Evolutionary conservation across 2,888 invertebrate species (phyloP).

Genomic region (Polyommatus icarus): DNA sequence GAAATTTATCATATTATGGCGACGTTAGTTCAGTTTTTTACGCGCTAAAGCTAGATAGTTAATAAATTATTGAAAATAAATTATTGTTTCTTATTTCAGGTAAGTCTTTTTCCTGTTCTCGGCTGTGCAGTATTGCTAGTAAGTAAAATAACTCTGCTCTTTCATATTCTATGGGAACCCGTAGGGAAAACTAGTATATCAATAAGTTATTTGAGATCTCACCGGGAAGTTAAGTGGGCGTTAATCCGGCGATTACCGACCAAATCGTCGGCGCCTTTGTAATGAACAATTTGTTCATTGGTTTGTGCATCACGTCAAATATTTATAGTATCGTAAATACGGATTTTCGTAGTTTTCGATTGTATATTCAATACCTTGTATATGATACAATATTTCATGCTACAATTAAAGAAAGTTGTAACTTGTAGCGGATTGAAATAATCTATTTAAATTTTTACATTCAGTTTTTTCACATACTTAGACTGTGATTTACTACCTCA

Average conservation of each 20-base stretch:
- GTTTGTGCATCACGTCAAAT: slow-evolving; percentile 64
- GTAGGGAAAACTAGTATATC: background rate
- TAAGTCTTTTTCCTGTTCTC: background rate
- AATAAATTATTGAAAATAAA: too few species aligned
- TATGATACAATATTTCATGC: background rate
- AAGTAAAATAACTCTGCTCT: background rate
- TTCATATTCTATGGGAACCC: background rate
- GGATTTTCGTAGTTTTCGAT: slow-evolving; percentile 33
- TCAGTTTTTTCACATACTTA: background rate
- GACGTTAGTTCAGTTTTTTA: too few species aligned
- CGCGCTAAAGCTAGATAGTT: too few species aligned
- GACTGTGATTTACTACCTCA: background rate
- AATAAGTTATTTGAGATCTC: slow-evolving; percentile 29
- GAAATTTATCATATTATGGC: too few species aligned
- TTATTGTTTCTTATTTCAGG: background rate
- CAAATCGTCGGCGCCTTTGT: slow-evolving; percentile 54
- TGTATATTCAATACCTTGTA: slow-evolving; percentile 7
- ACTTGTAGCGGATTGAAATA: background rate
- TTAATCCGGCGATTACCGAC: slow-evolving; percentile 73
- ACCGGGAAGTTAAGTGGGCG: slow-evolving; percentile 60
- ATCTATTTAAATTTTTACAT: background rate
- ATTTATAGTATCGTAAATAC: slow-evolving; percentile 46
- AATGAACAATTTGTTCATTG: slow-evolving; percentile 59
- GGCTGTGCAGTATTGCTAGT: background rate
- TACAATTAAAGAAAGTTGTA: background rate